Percentiles rank a stretch among this genome's conserved stretches.
These are phyloP conservation scores for Meleagris gallopavo DNA, from an alignment of 2,113 vertebrate genomes.

Conservation along the genomic window DNA sequence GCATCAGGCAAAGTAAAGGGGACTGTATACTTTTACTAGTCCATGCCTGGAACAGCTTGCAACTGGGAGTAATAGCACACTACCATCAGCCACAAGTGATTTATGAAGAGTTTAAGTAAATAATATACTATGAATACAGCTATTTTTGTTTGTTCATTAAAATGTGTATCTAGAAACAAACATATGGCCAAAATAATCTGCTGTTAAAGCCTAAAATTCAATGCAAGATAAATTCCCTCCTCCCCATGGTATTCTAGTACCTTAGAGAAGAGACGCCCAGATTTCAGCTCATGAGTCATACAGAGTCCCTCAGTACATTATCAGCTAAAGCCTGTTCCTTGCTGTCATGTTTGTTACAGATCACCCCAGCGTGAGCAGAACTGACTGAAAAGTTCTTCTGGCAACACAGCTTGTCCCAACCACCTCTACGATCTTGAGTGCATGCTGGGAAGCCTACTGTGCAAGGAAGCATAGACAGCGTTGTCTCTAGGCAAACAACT, in stretches of 20 bases:
- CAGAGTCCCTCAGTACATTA: not conserved
- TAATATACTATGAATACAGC: not conserved
- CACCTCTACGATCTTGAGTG: not conserved
- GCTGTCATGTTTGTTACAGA: not conserved
- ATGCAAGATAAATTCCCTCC: not conserved
- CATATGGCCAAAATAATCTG: not conserved
- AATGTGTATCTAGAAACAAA: not conserved
- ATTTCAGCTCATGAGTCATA: not conserved
- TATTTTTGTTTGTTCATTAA: not conserved
- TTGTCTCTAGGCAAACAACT: not conserved
- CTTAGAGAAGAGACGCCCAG: not conserved
- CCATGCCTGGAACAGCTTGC: not conserved
- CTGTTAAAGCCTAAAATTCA: not conserved
- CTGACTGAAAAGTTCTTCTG: not conserved
- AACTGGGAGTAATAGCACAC: not conserved
- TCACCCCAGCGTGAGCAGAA: not conserved
- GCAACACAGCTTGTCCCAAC: not conserved
- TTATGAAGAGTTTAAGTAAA: not conserved
- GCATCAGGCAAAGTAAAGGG: not conserved
- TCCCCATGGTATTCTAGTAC: not conserved
- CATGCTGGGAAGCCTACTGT: accelerated
- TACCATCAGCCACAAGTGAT: not conserved
- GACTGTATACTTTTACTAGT: not conserved
- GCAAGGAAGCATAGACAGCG: not conserved
- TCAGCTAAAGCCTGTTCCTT: not conserved